phyloP scores from a whole-genome alignment of 2,113 vertebrate species.

The Hylia prasina region DNA sequence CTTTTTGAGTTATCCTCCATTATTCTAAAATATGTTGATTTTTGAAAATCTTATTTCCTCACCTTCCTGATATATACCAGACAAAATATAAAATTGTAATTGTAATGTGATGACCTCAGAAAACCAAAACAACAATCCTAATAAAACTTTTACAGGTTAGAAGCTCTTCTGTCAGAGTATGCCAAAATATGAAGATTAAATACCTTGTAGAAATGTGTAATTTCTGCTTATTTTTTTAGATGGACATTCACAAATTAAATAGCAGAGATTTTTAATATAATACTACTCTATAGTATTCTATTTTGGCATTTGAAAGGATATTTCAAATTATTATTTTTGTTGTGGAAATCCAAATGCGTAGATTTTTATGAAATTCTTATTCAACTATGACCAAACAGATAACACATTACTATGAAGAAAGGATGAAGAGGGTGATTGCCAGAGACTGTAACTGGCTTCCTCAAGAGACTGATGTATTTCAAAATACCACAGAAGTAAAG shows the following conservation, averaged over 20 bases:
- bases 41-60: neutral
- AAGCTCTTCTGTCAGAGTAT: neutral
- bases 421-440: neutral
- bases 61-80: neutral
- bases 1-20: neutral
- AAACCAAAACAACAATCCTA: neutral
- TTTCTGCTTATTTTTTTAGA: neutral
- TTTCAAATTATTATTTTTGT: neutral
- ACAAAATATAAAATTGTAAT: neutral
- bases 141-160: neutral
- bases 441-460: neutral
- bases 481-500: neutral
- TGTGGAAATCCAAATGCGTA: neutral
- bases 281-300: neutral
- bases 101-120: neutral
- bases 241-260: neutral
- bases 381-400: accelerated
- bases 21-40: neutral
- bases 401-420: neutral
- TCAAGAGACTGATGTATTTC: neutral
- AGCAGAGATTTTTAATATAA: neutral
- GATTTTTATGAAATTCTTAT: neutral
- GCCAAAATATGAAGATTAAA: neutral
- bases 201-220: neutral
- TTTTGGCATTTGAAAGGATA: neutral